phyloP scores from a whole-genome alignment of 2,888 invertebrate genomes.

The Drosophila niveifrons region DNA sequence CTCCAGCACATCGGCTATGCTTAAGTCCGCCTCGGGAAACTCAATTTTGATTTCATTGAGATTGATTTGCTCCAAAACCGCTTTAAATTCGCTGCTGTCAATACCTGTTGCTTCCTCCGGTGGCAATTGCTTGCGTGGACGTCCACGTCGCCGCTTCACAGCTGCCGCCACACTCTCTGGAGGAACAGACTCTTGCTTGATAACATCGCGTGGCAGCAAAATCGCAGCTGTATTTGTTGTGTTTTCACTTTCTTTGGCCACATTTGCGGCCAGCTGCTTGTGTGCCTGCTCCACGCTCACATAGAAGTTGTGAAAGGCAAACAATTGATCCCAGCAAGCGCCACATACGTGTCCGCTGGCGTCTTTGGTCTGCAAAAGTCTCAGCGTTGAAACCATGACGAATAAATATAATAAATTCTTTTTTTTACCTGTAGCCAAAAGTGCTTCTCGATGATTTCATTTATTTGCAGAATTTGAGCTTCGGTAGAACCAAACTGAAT shows the following conservation, averaged over 20 bases:
- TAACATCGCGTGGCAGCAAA: neutral
- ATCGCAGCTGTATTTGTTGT: neutral
- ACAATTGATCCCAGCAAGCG: conserved; percentile 72
- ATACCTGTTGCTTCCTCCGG: conserved; percentile 29
- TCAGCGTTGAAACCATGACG: neutral
- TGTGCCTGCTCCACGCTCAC: conserved; percentile 68
- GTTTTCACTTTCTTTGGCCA: neutral
- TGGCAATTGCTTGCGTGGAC: conserved; percentile 47
- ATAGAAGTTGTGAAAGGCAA: conserved; percentile 80
- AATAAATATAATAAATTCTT: neutral
- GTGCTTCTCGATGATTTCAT: conserved; percentile 69
- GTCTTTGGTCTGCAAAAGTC: conserved; percentile 30
- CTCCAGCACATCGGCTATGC: conserved; percentile 65
- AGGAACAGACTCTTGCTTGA: conserved; percentile 43
- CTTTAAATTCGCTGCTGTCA: conserved; percentile 49
- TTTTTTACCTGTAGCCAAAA: conserved; percentile 73
- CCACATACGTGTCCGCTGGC: conserved; percentile 55
- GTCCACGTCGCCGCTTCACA: conserved; percentile 72
- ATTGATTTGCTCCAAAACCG: conserved; percentile 66
- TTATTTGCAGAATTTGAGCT: conserved; percentile 61
- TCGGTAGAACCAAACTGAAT: conserved; percentile 65
- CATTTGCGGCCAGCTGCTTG: conserved; percentile 22
- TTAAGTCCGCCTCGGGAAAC: conserved; percentile 63
- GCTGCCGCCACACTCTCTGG: conserved; percentile 59
- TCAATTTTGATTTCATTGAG: conserved; percentile 70